These are phyloP conservation scores for Cynocephalus volans DNA, from an alignment of 2,113 vertebrate genomes.

Conservation along the genomic window DNA sequence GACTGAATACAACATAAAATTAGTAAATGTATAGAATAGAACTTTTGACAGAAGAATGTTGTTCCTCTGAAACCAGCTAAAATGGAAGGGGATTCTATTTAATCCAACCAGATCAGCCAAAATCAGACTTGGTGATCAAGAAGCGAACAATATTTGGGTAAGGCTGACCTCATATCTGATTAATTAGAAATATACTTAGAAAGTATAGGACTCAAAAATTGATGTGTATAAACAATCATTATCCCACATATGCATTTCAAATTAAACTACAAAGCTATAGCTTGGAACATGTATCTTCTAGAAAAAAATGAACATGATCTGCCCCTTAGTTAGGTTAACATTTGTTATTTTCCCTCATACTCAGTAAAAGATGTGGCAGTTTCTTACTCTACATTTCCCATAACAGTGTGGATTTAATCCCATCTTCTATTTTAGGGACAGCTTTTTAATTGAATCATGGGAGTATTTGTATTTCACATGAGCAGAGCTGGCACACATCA, in stretches of 20 bases:
- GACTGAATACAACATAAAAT: slow-evolving; percentile 34
- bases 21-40: background rate
- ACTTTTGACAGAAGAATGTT: slow-evolving; percentile 14
- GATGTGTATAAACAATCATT: background rate
- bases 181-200: slow-evolving; percentile 23
- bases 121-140: slow-evolving; percentile 52
- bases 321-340: background rate
- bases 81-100: background rate
- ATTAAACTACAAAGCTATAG: background rate
- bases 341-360: slow-evolving; percentile 36
- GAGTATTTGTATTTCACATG: slow-evolving; percentile 67
- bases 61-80: background rate
- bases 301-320: background rate
- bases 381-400: background rate
- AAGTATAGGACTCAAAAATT: background rate
- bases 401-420: slow-evolving; percentile 57
- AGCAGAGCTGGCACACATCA: slow-evolving; percentile 33
- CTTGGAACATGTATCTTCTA: background rate
- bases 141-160: slow-evolving; percentile 32
- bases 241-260: background rate
- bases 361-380: background rate
- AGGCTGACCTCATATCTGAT: slow-evolving; percentile 40
- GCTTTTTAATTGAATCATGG: slow-evolving; percentile 59
- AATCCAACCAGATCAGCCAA: background rate
- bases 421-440: slow-evolving; percentile 14